Evolutionary conservation across 2,113 vertebrate species (phyloP).

Genomic region (Uria lomvia): DNA sequence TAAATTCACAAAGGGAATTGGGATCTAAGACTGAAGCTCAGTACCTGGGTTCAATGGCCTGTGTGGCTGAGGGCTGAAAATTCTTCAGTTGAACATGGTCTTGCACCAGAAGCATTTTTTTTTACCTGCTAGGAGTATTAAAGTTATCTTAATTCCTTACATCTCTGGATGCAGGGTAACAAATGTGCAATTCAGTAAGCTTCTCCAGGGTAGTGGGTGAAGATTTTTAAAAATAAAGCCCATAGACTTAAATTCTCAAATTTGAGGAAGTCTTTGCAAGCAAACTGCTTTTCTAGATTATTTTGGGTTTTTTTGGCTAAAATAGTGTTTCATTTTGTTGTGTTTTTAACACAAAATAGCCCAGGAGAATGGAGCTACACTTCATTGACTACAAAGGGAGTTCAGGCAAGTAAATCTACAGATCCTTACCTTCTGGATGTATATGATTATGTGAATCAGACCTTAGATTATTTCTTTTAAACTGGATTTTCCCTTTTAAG

Average conservation of each 20-base stretch:
- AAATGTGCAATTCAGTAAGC: rapidly evolving
- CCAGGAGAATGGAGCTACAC: rapidly evolving
- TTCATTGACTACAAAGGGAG: neutral
- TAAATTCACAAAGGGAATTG: neutral
- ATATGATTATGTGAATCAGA: neutral
- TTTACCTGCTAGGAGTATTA: neutral
- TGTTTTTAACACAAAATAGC: neutral
- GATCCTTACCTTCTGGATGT: neutral
- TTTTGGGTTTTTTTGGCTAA: neutral
- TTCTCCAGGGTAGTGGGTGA: neutral
- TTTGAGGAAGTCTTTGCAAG: neutral
- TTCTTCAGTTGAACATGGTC: neutral
- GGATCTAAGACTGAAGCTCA: neutral
- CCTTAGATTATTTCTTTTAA: neutral
- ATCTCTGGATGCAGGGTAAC: neutral
- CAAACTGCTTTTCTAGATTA: neutral
- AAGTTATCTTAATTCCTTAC: neutral
- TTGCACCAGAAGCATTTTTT: neutral
- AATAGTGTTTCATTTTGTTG: neutral
- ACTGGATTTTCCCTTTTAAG: neutral
- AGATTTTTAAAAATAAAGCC: neutral
- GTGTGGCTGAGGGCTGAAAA: neutral
- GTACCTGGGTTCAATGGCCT: neutral
- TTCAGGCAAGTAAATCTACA: neutral
- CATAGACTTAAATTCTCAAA: rapidly evolving